These are phyloP conservation scores for Apolygus lucorum DNA, from an alignment of 1,140 invertebrate species.

Conservation along the genomic window DNA sequence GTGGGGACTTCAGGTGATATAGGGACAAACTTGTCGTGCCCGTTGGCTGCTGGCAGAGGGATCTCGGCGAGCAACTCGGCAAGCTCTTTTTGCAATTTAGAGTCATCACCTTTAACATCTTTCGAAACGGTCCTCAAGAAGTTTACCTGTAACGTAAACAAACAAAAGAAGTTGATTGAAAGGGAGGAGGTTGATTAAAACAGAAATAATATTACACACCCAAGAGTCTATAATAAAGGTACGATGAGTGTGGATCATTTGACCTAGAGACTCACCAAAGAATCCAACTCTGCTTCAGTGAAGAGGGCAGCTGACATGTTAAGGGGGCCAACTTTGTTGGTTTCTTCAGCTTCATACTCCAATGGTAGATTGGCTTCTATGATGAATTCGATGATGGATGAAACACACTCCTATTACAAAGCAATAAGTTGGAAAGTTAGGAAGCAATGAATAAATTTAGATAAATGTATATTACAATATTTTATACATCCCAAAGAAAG, in stretches of 20 bases:
- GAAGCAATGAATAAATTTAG: no score
- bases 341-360: slow-evolving; percentile 46
- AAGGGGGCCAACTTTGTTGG: slow-evolving; percentile 50
- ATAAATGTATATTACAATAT: slow-evolving; percentile 14
- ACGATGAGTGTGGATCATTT: no score
- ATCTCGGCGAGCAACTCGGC: slow-evolving; percentile 29
- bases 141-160: slow-evolving; percentile 39
- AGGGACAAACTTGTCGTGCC: slow-evolving; percentile 26
- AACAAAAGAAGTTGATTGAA: neutral
- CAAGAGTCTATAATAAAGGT: no score
- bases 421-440: slow-evolving; percentile 2
- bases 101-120: slow-evolving; percentile 34
- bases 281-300: slow-evolving; percentile 55
- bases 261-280: no score
- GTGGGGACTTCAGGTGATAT: slow-evolving; percentile 16
- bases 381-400: slow-evolving; percentile 62
- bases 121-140: slow-evolving; percentile 42
- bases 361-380: slow-evolving; percentile 49
- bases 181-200: no score
- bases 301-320: slow-evolving; percentile 55
- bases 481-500: neutral
- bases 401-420: slow-evolving; percentile 50
- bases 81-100: slow-evolving; percentile 37
- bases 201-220: no score
- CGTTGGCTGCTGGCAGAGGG: slow-evolving; percentile 29